Evolutionary conservation across 1,140 invertebrate species (phyloP).

Genomic region (Microplitis demolitor): DNA sequence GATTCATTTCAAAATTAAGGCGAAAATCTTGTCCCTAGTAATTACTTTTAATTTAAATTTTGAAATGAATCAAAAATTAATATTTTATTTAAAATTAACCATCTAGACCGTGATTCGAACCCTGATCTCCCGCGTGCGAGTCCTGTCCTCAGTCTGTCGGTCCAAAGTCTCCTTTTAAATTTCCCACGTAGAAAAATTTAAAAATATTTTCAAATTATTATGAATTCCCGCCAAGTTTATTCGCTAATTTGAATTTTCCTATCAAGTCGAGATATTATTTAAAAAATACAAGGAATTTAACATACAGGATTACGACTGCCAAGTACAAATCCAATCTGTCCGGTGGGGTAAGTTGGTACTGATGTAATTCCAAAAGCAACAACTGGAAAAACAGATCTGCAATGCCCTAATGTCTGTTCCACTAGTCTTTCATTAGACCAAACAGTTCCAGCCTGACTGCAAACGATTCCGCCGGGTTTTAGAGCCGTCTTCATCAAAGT

Average conservation of each 20-base stretch:
- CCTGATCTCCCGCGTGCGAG: too few species aligned
- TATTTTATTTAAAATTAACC: too few species aligned
- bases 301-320: slow-evolving; percentile 62
- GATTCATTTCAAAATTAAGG: too few species aligned
- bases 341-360: slow-evolving; percentile 95
- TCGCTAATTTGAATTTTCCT: neutral
- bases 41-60: neutral
- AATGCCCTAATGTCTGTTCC: slow-evolving; percentile 73
- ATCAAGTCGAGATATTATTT: neutral
- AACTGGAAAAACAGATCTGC: slow-evolving; percentile 76
- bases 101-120: too few species aligned
- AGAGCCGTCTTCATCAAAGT: slow-evolving; percentile 83
- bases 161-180: too few species aligned
- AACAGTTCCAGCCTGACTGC: slow-evolving; percentile 88
- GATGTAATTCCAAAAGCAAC: slow-evolving; percentile 79
- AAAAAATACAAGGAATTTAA: slow-evolving; percentile 20
- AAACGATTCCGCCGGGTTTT: slow-evolving; percentile 86
- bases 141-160: too few species aligned
- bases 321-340: slow-evolving; percentile 93
- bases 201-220: too few species aligned
- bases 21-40: too few species aligned
- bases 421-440: slow-evolving; percentile 88
- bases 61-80: too few species aligned
- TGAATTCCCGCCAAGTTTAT: too few species aligned
- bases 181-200: too few species aligned